phyloP scores from a whole-genome alignment of 2,113 vertebrate species.

The Bos javanicus region DNA sequence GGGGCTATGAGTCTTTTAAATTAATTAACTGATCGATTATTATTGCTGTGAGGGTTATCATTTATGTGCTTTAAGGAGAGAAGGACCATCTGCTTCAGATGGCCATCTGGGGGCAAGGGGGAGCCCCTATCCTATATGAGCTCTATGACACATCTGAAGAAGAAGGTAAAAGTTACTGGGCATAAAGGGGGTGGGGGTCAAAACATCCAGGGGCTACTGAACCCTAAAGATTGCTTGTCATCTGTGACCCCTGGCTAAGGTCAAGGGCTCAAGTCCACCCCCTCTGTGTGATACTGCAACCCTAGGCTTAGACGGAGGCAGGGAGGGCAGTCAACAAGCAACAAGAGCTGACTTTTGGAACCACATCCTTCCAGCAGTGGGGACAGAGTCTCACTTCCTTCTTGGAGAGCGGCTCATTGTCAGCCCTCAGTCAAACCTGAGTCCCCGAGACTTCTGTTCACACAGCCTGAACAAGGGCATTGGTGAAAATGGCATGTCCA shows the following conservation, averaged over 20 bases:
- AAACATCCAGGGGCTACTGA: not conserved
- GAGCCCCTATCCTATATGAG: not conserved
- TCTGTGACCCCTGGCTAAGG: not conserved
- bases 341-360: not conserved
- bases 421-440: not conserved
- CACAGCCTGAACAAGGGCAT: not conserved
- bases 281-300: not conserved
- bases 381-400: not conserved
- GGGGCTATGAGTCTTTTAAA: constrained; percentile 14
- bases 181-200: too few species aligned
- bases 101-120: not conserved
- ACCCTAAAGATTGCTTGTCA: not conserved
- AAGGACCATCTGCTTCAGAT: not conserved
- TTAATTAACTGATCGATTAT: constrained; percentile 32
- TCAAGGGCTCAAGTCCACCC: not conserved
- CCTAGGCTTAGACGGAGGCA: rapidly evolving
- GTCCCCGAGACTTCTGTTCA: not conserved
- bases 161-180: not conserved
- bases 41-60: not conserved
- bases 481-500: not conserved
- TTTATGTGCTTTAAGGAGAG: not conserved
- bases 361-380: not conserved
- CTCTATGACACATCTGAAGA: not conserved
- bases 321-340: not conserved
- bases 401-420: not conserved